Evolutionary conservation across 2,888 invertebrate genomes (phyloP).

Genomic region (Spicauda simplicius): DNA sequence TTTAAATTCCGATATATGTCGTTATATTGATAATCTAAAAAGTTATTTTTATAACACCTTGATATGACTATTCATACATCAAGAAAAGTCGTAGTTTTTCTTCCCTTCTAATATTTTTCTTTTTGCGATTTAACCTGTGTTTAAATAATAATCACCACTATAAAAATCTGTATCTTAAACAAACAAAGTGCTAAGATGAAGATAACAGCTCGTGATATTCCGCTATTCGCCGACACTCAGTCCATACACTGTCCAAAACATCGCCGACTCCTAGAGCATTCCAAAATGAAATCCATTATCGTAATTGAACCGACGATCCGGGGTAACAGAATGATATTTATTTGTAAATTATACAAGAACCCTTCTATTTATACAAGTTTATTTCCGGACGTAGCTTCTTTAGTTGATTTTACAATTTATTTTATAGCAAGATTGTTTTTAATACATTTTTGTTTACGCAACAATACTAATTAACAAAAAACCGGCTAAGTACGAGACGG

Average conservation of each 20-base stretch:
- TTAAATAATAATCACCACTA: too few species aligned
- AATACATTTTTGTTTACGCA: neutral
- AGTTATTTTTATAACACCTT: too few species aligned
- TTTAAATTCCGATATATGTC: too few species aligned
- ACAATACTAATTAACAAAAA: too few species aligned
- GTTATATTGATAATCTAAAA: too few species aligned
- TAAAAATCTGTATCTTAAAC: too few species aligned
- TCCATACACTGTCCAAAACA: neutral
- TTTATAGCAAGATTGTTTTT: neutral
- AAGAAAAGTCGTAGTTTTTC: too few species aligned
- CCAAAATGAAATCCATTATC: slow-evolving; percentile 29
- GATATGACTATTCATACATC: too few species aligned
- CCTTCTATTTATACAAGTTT: slow-evolving; percentile 5
- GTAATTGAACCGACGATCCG: slow-evolving; percentile 18
- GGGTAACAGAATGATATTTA: slow-evolving; percentile 10
- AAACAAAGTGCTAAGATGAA: too few species aligned
- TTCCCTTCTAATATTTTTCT: too few species aligned
- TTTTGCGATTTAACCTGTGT: too few species aligned
- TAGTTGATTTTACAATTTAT: slow-evolving; percentile 6
- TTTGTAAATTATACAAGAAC: slow-evolving; percentile 23
- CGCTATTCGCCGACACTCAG: neutral
- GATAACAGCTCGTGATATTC: neutral
- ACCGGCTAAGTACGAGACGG: too few species aligned
- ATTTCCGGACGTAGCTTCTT: neutral
- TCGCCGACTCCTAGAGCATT: slow-evolving; percentile 2